Percentiles rank a stretch among this genome's conserved stretches.
These are phyloP conservation scores for Columbina picui DNA, from an alignment of 2,113 vertebrate genomes.

Conservation along the genomic window DNA sequence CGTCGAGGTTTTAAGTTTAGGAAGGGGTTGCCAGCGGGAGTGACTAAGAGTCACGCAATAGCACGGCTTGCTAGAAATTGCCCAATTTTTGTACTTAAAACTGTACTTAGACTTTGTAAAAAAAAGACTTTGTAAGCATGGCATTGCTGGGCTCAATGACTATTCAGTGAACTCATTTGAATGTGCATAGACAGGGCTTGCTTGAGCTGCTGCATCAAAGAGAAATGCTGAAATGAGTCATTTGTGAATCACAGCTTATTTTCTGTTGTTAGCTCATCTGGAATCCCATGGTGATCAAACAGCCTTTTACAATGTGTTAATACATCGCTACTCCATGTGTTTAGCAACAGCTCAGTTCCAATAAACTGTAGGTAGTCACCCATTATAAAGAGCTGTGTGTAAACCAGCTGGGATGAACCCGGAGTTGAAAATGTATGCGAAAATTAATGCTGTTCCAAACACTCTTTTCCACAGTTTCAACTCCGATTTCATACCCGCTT, in stretches of 20 bases:
- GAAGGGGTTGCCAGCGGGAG: neutral
- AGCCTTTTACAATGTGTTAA: constrained; percentile 66
- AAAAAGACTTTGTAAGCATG: neutral
- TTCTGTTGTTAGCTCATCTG: constrained; percentile 66
- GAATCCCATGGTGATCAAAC: constrained; percentile 68
- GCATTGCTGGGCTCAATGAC: constrained; percentile 26
- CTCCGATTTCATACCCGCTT: neutral
- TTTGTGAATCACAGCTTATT: constrained; percentile 65
- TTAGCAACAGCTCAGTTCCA: constrained; percentile 55
- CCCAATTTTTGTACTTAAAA: constrained; percentile 37
- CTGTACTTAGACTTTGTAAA: neutral
- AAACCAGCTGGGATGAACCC: neutral
- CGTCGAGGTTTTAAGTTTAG: neutral
- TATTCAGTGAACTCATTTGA: constrained; percentile 49
- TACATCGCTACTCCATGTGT: constrained; percentile 46
- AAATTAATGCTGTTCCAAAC: neutral
- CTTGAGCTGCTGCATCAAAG: constrained; percentile 60
- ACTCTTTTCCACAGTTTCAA: neutral
- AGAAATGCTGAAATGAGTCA: constrained; percentile 67
- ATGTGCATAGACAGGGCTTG: constrained; percentile 47
- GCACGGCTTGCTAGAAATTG: neutral
- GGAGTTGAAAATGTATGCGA: neutral
- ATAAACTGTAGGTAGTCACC: constrained; percentile 45
- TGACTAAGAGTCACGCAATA: neutral
- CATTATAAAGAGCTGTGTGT: neutral